Conservation (phyloP, 2,888 invertebrate genomes). For the Drosophila siamana region DNA sequence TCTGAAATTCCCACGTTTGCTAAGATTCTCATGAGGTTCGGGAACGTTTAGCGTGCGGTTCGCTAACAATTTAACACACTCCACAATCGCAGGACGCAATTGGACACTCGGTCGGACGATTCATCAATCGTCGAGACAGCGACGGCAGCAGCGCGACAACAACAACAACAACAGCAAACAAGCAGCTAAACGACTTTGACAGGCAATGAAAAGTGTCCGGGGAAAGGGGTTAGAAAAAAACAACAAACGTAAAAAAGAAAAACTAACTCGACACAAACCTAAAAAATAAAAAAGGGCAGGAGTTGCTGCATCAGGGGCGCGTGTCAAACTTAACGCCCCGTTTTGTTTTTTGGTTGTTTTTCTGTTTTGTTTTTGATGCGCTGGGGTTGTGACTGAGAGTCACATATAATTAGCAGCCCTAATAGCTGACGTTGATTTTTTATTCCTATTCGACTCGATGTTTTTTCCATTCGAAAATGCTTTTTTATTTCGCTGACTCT, state of each 20-base stretch:
- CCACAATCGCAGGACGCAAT: conserved; percentile 29
- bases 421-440: conserved; percentile 42
- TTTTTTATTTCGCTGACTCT: conserved; percentile 16
- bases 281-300: conserved; percentile 23
- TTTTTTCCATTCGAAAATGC: conserved; percentile 23
- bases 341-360: conserved; percentile 19
- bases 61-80: conserved; percentile 73
- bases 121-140: conserved; percentile 40
- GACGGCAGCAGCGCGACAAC: too few species aligned
- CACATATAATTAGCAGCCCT: conserved; percentile 71
- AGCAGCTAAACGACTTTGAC: conserved; percentile 68
- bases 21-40: conserved; percentile 23
- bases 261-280: conserved; percentile 5
- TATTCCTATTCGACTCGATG: conserved; percentile 29
- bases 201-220: conserved; percentile 59
- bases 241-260: conserved; percentile 20
- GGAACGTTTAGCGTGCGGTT: conserved; percentile 52
- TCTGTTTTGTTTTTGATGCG: conserved; percentile 20
- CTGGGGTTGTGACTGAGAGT: conserved; percentile 50
- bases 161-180: conserved; percentile 33
- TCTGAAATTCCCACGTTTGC: conserved; percentile 57
- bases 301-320: conserved; percentile 60
- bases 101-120: conserved; percentile 41
- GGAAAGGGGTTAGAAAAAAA: conserved; percentile 37
- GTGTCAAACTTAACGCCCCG: conserved; percentile 57